Percentiles rank a stretch among this genome's conserved stretches.
Evolutionary conservation across 2,113 vertebrate genomes (phyloP).

Genomic region (Platichthys stellatus): DNA sequence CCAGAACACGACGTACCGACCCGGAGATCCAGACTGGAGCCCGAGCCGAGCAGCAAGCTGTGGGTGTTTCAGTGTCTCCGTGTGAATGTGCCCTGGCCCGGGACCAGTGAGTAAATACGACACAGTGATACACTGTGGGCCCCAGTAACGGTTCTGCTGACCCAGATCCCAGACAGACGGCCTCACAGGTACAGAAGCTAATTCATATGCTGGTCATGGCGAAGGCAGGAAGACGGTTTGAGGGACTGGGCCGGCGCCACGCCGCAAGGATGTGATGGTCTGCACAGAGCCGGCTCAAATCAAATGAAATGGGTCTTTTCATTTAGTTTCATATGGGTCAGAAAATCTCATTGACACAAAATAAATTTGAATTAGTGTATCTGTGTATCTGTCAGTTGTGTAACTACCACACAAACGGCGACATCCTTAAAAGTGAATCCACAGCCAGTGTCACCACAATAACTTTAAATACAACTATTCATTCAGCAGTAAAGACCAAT

Average conservation of each 20-base stretch:
- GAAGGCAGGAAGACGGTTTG: conserved; percentile 41
- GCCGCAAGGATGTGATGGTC: conserved; percentile 38
- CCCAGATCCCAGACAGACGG: conserved; percentile 59
- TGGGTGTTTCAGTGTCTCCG: conserved; percentile 1
- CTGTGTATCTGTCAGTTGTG: too few species aligned
- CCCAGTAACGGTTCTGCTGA: conserved; percentile 37
- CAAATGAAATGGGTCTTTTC: conserved; percentile 29
- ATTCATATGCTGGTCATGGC: conserved; percentile 54
- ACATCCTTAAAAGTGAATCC: too few species aligned
- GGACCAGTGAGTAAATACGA: conserved; percentile 56
- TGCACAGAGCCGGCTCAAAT: conserved; percentile 23
- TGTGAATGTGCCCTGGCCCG: conserved; percentile 22
- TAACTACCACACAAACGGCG: too few species aligned
- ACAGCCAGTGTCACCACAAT: too few species aligned
- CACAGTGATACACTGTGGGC: conserved; percentile 28
- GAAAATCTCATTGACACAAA: too few species aligned
- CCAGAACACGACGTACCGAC: conserved; percentile 20
- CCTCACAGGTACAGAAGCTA: conserved; percentile 47
- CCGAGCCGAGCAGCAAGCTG: too few species aligned
- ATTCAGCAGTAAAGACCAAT: too few species aligned
- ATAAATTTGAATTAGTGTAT: not conserved
- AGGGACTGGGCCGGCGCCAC: conserved; percentile 28
- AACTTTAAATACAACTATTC: too few species aligned
- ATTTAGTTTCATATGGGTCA: not conserved
- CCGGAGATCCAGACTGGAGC: conserved; percentile 9